phyloP scores from a whole-genome alignment of 2,888 invertebrate genomes.

The Latheticus oryzae region DNA sequence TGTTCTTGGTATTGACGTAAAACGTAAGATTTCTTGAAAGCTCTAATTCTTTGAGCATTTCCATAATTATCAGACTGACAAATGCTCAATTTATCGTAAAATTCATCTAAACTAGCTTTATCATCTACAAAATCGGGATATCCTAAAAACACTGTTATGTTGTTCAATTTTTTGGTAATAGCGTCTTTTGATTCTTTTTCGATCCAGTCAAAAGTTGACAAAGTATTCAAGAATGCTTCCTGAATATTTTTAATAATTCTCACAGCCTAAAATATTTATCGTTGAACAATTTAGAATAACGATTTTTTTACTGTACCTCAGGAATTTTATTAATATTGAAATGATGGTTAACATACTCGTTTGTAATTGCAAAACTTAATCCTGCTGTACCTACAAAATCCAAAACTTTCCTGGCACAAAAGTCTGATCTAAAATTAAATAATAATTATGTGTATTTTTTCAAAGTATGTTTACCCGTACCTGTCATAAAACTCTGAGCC shows the following conservation, averaged over 20 bases:
- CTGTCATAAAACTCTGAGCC: slow-evolving; percentile 51
- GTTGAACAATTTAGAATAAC: no score
- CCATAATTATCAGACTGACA: slow-evolving; percentile 62
- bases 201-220: slow-evolving; percentile 68
- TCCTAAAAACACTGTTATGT: slow-evolving; percentile 62
- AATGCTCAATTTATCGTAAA: slow-evolving; percentile 60
- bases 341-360: slow-evolving; percentile 59
- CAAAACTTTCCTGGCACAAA: slow-evolving; percentile 61
- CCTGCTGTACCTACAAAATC: slow-evolving; percentile 53
- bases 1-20: no score
- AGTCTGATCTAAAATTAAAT: no score
- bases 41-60: slow-evolving; percentile 58
- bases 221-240: slow-evolving; percentile 64
- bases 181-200: slow-evolving; percentile 65
- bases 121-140: slow-evolving; percentile 58
- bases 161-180: slow-evolving; percentile 66
- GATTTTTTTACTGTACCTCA: no score
- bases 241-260: slow-evolving; percentile 58
- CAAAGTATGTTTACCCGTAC: no score
- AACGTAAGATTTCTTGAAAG: slow-evolving; percentile 58
- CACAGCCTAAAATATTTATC: neutral
- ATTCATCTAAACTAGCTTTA: slow-evolving; percentile 53
- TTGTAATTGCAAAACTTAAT: slow-evolving; percentile 60
- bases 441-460: no score
- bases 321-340: slow-evolving; percentile 58